phyloP scores from a whole-genome alignment of 2,888 invertebrate genomes.

The Cyrtodaria siliqua region DNA sequence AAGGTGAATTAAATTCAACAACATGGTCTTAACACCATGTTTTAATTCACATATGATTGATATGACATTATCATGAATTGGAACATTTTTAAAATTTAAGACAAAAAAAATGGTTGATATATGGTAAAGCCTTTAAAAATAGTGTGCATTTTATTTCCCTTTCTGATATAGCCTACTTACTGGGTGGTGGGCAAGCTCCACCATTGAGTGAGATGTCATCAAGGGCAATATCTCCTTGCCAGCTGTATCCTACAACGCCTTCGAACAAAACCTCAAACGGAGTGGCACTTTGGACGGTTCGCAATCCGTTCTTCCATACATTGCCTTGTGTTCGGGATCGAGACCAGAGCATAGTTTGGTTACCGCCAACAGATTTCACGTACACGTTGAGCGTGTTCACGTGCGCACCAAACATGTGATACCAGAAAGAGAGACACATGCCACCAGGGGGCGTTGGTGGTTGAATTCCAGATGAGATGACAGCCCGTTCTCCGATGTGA shows the following conservation, averaged over 20 bases:
- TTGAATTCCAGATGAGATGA: slow-evolving; percentile 71
- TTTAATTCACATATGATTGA: too few relatives aligned
- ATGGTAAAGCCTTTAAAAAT: too few relatives aligned
- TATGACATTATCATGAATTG: too few relatives aligned
- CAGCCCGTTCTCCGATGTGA: slow-evolving; percentile 71
- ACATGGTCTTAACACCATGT: too few relatives aligned
- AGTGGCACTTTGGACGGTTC: slow-evolving; percentile 65
- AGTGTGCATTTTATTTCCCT: too few relatives aligned
- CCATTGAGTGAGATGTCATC: slow-evolving; percentile 77
- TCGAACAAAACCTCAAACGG: slow-evolving; percentile 81
- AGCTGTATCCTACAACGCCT: slow-evolving; percentile 79
- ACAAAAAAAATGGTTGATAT: too few relatives aligned
- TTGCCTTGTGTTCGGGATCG: slow-evolving; percentile 77
- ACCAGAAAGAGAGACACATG: slow-evolving; percentile 82
- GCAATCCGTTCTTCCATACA: slow-evolving; percentile 73
- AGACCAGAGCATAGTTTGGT: slow-evolving; percentile 75
- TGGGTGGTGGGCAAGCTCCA: slow-evolving; percentile 70
- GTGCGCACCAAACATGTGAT: slow-evolving; percentile 82
- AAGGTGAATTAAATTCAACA: too few relatives aligned
- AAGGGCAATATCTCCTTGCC: slow-evolving; percentile 81
- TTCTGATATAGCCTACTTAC: too few relatives aligned
- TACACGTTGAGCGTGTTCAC: slow-evolving; percentile 80
- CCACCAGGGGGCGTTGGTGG: slow-evolving; percentile 56
- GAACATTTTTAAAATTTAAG: too few relatives aligned
- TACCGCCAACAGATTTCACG: slow-evolving; percentile 55